Conservation (phyloP, 1,140 invertebrate species). For the Lasaia peninsularis region DNA sequence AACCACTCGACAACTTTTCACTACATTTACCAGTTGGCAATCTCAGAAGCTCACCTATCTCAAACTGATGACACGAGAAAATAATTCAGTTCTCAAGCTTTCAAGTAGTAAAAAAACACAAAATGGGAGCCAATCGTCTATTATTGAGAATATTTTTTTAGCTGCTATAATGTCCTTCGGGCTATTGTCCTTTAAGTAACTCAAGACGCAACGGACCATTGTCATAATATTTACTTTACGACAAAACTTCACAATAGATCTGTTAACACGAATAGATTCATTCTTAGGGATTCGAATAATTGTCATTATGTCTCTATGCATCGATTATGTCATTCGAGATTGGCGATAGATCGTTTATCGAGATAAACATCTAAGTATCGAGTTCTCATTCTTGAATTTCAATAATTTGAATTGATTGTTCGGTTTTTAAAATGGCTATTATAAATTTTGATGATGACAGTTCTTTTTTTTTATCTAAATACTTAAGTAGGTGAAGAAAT, state of each 20-base stretch:
- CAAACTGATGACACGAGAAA: neutral
- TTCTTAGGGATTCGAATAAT: conserved; percentile 39
- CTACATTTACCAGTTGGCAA: no score
- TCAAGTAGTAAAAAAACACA: neutral
- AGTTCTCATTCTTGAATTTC: conserved; percentile 27
- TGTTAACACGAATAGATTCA: conserved; percentile 56
- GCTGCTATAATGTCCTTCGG: conserved; percentile 44
- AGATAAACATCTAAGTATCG: conserved; percentile 35
- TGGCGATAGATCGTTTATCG: conserved; percentile 26
- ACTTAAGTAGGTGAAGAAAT: no score
- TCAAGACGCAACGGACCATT: conserved; percentile 63
- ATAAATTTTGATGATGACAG: neutral
- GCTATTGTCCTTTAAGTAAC: conserved; percentile 60
- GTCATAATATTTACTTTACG: conserved; percentile 73
- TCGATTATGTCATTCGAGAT: conserved; percentile 44
- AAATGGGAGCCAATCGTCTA: conserved; percentile 25
- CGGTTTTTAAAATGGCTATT: neutral
- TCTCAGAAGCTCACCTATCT: neutral
- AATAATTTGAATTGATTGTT: conserved; percentile 1
- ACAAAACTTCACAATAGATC: conserved; percentile 48
- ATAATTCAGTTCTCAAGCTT: neutral
- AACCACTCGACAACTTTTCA: no score
- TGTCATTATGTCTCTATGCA: conserved; percentile 51
- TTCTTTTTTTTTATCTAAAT: no score
- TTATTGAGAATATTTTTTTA: conserved; percentile 36